A percentile compares a stretch with the other conserved stretches of the same genome.
phyloP scores from a whole-genome alignment of 2,888 invertebrate species.

The Zeuzera pyrina region DNA sequence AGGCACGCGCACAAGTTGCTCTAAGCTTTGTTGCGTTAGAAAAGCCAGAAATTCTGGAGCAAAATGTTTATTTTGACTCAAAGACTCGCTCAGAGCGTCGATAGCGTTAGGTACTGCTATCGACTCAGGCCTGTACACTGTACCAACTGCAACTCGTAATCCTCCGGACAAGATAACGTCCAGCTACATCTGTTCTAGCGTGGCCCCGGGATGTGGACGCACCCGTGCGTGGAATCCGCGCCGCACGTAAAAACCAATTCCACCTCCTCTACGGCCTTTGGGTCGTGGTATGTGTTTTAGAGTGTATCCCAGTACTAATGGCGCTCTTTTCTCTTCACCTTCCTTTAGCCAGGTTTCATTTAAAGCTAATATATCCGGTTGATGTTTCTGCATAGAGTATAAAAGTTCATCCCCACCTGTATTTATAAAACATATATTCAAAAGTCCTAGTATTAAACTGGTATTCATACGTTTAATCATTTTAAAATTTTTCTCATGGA shows the following conservation, averaged over 20 bases:
- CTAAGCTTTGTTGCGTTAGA: no score
- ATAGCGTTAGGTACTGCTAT: conserved; percentile 7
- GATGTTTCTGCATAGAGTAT: conserved; percentile 1
- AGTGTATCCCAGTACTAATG: conserved; percentile 5
- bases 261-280: conserved; percentile 3
- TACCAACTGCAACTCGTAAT: conserved; percentile 14
- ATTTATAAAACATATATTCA: conserved; percentile 10
- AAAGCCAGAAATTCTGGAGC: no score
- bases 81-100: conserved; percentile 13
- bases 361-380: conserved; percentile 10
- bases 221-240: conserved; percentile 9
- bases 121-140: conserved; percentile 14
- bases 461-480: no score
- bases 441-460: conserved; percentile 7
- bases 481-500: no score
- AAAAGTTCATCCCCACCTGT: conserved; percentile 9
- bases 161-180: conserved; percentile 13
- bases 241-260: conserved; percentile 10
- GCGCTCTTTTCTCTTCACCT: conserved; percentile 8
- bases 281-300: conserved; percentile 5
- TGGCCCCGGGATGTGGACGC: conserved; percentile 8
- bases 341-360: conserved; percentile 11
- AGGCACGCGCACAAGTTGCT: no score
- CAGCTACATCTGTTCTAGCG: conserved; percentile 18
- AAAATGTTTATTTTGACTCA: no score